Percentiles rank a stretch among this genome's conserved stretches.
Evolutionary conservation across 2,888 invertebrate species (phyloP).

Genomic region (Mesorhabditis spiculigera): DNA sequence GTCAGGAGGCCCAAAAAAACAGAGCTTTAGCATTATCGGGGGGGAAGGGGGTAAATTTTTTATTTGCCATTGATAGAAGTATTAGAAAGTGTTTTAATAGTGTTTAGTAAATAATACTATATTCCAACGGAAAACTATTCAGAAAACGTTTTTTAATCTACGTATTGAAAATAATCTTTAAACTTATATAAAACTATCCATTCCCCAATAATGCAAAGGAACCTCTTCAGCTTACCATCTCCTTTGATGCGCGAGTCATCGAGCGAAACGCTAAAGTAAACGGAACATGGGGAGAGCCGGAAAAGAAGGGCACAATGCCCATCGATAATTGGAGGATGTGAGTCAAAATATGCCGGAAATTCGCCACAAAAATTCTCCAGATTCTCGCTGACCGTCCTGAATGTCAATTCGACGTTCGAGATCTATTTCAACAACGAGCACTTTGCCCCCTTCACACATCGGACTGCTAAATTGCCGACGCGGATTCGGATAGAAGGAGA

Average conservation of each 20-base stretch:
- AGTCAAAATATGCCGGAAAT: background rate
- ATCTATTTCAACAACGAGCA: slow-evolving; percentile 1
- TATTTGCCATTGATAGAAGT: too few relatives aligned
- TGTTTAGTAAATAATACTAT: too few relatives aligned
- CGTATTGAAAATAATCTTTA: background rate
- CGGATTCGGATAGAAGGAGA: background rate
- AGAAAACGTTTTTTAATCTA: background rate
- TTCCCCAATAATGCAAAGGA: background rate
- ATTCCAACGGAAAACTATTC: too few relatives aligned
- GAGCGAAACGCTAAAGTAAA: background rate
- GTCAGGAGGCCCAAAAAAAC: too few relatives aligned
- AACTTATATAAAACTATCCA: too few relatives aligned
- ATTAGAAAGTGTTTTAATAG: too few relatives aligned
- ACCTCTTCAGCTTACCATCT: background rate
- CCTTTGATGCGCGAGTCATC: background rate
- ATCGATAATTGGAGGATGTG: slow-evolving; percentile 2
- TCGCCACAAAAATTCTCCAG: background rate
- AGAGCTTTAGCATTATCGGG: too few relatives aligned
- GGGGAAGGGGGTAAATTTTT: too few relatives aligned
- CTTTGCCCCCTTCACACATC: background rate
- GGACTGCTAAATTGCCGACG: background rate
- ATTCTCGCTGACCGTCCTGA: background rate
- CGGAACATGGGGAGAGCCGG: background rate
- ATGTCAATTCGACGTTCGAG: background rate
- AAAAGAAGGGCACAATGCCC: background rate